Conservation (phyloP, 2,888 invertebrate species). For the Rhopalosiphum nymphaeae region DNA sequence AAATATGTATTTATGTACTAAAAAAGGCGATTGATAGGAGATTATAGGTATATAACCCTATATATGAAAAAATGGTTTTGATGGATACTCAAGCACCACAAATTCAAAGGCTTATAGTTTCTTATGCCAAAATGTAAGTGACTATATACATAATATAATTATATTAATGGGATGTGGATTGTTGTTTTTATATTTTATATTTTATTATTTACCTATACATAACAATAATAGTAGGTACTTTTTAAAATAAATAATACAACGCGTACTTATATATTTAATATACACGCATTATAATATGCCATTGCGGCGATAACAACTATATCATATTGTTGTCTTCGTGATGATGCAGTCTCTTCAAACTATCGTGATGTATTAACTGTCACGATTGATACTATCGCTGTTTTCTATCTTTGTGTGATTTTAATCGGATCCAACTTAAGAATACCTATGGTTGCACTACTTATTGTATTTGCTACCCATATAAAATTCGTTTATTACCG, state of each 20-base stretch:
- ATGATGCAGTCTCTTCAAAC: slow-evolving; percentile 5
- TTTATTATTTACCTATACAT: background rate
- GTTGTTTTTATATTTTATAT: background rate
- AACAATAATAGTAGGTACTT: background rate
- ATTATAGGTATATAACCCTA: background rate
- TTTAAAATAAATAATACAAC: background rate
- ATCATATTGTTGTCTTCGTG: background rate
- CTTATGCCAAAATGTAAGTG: background rate
- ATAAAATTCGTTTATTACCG: background rate
- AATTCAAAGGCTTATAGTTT: background rate
- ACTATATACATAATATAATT: background rate
- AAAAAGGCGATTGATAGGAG: no score
- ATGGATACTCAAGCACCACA: background rate
- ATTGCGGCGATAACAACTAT: background rate
- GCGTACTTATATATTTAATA: background rate
- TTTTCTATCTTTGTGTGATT: background rate
- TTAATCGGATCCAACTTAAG: background rate
- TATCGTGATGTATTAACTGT: background rate
- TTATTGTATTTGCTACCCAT: background rate
- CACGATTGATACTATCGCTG: background rate
- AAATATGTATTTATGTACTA: background rate
- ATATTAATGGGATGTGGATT: background rate
- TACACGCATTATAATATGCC: background rate
- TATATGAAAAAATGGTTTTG: background rate
- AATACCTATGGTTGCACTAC: background rate